These are phyloP conservation scores for Zosterops lateralis DNA, from an alignment of 2,113 vertebrate species.

Conservation along the genomic window DNA sequence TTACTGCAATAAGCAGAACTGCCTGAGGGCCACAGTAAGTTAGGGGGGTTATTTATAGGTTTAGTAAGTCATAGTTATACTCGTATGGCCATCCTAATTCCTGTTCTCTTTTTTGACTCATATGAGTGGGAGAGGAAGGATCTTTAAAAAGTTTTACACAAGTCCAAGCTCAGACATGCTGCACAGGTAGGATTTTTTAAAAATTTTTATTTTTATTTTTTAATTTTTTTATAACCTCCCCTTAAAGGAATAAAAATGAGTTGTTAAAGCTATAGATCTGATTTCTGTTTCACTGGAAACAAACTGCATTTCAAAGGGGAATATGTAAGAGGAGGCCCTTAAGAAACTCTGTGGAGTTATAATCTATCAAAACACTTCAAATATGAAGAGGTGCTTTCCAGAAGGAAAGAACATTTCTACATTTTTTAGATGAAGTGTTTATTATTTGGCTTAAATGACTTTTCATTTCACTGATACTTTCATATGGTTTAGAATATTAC, in stretches of 20 bases:
- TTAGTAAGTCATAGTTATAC: background rate
- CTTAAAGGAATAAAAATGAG: background rate
- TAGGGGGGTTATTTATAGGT: background rate
- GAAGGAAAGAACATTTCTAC: background rate
- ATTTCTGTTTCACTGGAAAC: background rate
- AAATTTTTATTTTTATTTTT: background rate
- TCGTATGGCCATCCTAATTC: background rate
- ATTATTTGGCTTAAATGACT: background rate
- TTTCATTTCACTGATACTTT: background rate
- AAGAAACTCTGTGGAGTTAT: background rate
- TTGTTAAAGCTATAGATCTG: background rate
- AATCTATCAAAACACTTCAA: background rate
- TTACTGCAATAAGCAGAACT: background rate
- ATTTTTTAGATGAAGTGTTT: background rate
- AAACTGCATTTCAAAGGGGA: background rate
- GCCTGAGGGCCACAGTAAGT: background rate
- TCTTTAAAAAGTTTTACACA: background rate
- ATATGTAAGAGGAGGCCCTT: background rate
- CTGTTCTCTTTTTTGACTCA: accelerated
- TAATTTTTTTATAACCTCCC: background rate
- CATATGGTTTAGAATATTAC: background rate
- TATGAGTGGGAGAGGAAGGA: background rate
- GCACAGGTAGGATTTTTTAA: background rate
- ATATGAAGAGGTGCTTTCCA: background rate
- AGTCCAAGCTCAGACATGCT: background rate